These are phyloP conservation scores for Lipotes vexillifer DNA, from an alignment of 2,113 vertebrate species.

Conservation along the genomic window DNA sequence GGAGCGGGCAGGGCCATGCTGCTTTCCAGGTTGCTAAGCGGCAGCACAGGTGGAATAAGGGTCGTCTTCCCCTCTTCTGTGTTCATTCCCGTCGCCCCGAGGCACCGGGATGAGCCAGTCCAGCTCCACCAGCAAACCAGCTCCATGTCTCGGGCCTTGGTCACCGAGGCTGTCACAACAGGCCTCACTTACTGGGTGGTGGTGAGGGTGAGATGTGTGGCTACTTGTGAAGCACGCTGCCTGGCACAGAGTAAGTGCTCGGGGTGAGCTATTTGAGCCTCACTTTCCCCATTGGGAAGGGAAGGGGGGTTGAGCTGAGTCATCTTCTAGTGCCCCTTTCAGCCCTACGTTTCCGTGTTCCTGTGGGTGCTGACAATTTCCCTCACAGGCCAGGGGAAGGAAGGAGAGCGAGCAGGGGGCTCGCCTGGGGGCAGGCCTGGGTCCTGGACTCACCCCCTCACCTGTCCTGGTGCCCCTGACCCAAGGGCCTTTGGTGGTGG, in stretches of 20 bases:
- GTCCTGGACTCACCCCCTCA: rapidly evolving
- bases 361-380: background rate
- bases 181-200: rapidly evolving
- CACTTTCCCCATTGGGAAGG: background rate
- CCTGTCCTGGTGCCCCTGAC: background rate
- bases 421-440: background rate
- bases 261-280: background rate
- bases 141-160: background rate
- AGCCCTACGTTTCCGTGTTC: no score
- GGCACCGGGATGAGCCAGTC: no score
- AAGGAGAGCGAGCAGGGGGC: background rate
- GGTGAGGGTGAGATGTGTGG: background rate
- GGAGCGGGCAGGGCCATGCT: rapidly evolving
- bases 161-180: background rate
- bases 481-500: no score
- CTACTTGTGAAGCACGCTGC: background rate
- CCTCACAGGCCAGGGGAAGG: background rate
- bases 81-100: rapidly evolving
- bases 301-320: background rate
- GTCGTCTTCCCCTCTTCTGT: background rate
- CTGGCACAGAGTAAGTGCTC: background rate
- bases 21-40: background rate
- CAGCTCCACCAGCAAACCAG: no score
- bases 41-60: background rate
- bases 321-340: background rate